These are phyloP conservation scores for Bothrops jararaca DNA, from an alignment of 2,113 vertebrate genomes.

Conservation along the genomic window DNA sequence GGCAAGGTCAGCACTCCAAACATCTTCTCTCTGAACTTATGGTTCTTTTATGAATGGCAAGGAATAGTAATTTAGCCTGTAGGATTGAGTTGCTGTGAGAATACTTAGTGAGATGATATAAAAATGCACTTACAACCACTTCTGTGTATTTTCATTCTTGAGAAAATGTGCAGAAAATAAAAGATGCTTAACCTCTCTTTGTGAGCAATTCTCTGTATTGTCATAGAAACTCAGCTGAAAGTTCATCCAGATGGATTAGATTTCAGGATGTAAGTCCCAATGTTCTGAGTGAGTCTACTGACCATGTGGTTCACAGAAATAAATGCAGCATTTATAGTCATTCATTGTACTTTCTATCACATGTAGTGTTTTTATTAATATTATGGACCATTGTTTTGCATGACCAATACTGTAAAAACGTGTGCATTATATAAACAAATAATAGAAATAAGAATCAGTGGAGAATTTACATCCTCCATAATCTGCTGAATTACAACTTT, in stretches of 20 bases:
- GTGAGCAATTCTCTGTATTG: conserved; percentile 30
- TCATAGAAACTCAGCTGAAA: conserved; percentile 39
- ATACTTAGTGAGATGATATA: conserved; percentile 36
- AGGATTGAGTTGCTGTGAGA: conserved; percentile 42
- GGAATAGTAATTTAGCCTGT: conserved; percentile 32
- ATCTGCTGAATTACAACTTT: background rate
- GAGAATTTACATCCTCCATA: background rate
- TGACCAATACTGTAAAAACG: background rate
- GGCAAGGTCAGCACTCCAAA: conserved; percentile 41
- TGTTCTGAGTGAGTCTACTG: background rate
- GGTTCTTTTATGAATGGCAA: conserved; percentile 39
- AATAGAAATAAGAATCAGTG: background rate
- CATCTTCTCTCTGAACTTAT: conserved; percentile 47
- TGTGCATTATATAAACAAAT: background rate
- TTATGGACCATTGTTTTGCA: background rate
- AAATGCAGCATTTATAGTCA: background rate
- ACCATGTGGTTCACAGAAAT: background rate
- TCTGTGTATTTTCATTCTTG: conserved; percentile 41
- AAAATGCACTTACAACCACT: conserved; percentile 21
- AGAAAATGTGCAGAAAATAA: conserved; percentile 43
- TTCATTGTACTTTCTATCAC: background rate
- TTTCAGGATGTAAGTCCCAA: background rate
- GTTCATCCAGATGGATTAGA: background rate
- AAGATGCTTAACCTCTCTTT: conserved; percentile 5
- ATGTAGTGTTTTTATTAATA: background rate